Base-by-base conservation (phyloP, 1,140 invertebrate species). In the Drosophila pectinifera region DNA sequence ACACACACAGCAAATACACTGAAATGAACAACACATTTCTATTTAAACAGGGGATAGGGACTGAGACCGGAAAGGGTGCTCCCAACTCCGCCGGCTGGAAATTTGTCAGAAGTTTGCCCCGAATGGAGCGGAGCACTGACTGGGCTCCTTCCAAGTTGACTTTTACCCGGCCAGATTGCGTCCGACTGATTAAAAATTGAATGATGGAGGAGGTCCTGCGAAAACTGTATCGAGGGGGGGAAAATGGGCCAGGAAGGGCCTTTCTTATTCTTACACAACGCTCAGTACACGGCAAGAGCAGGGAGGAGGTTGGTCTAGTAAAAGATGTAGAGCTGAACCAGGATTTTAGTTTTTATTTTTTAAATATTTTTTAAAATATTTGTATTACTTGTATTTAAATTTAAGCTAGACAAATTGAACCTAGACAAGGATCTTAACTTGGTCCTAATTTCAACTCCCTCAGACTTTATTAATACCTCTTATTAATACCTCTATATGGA, bases 161-260 rank as follows among this genome's bases (percentile, higher is more conserved):
- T 54, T 68, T 45, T 63, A 63, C 31, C 48, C 55, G 76, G 77
- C 80, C 62, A 72, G 68, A 70, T 78, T 88, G 73, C 75, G 58
- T 56, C 65, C 58, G 67, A 76, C 83, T 86, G 83, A 86, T 86
- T 86, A 86, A 86, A 72, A 86, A 86, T 86, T 88, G 83, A 86
- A 88, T 79, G 83, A 86, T 73, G 83, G 42, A 75, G 73, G 59
- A 75, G 73, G 59, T 58, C 51, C 39, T n/a, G 14, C 7, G 48
- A 18, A 51, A 51, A 51, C 13, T 34, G 28, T 51, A 51, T 51
- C 48, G 20, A 34, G 6, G 10, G 8, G 42, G 20, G 18, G 22
- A 22, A 53, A 53, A 53, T 36, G 31, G 20, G 48, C 5, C 18
- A 4, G 22, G 24, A 20, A 39, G 24, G 5, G 11, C 11, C 18